phyloP scores from a whole-genome alignment of 1,140 invertebrate genomes.

The Diorhabda carinulata region DNA sequence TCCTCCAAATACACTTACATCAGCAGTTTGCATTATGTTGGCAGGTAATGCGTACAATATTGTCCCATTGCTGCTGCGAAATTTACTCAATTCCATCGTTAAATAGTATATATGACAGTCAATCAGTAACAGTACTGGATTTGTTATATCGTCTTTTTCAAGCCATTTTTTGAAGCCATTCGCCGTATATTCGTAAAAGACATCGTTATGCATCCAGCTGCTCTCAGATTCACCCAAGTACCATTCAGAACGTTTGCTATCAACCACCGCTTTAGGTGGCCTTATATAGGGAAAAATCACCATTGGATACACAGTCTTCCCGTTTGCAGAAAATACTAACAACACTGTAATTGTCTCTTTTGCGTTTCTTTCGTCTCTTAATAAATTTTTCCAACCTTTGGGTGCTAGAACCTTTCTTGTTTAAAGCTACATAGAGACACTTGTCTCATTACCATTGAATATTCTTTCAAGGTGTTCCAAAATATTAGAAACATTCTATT shows the following conservation, averaged over 20 bases:
- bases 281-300: conserved; percentile 32
- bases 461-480: conserved; percentile 35
- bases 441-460: conserved; percentile 34
- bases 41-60: conserved; percentile 46
- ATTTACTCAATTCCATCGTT: conserved; percentile 40
- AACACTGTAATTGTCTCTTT: conserved; percentile 32
- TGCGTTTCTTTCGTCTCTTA: conserved; percentile 25
- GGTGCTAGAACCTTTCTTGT: no score
- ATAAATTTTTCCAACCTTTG: no score
- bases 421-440: no score
- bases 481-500: conserved; percentile 26
- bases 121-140: conserved; percentile 38
- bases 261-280: conserved; percentile 15
- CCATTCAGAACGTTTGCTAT: conserved; percentile 35
- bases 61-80: conserved; percentile 45
- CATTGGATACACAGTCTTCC: conserved; percentile 29
- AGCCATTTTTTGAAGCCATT: conserved; percentile 29
- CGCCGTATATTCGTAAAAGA: conserved; percentile 12
- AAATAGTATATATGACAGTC: conserved; percentile 48
- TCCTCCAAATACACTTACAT: conserved; percentile 45
- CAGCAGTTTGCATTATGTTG: conserved; percentile 48
- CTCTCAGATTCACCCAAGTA: conserved; percentile 41
- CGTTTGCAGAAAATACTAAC: conserved; percentile 11
- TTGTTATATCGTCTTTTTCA: conserved; percentile 34
- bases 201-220: conserved; percentile 46